Percentiles rank a stretch among this genome's conserved stretches.
Evolutionary conservation across 2,888 invertebrate species (phyloP).

Genomic region (Luperina nickerlii): DNA sequence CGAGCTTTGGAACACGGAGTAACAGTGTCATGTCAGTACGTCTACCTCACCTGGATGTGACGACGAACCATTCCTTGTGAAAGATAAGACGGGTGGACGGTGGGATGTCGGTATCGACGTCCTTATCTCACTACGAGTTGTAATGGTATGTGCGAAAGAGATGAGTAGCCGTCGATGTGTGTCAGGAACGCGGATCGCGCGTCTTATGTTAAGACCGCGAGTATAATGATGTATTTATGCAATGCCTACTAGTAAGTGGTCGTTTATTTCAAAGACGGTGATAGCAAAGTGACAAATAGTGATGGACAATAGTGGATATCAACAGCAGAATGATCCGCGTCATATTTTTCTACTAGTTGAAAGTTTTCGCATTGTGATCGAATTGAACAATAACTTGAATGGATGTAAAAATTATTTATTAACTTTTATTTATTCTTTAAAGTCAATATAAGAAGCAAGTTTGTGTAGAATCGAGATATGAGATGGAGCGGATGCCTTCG

Average conservation of each 20-base stretch:
- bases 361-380: slow-evolving; percentile 81
- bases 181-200: slow-evolving; percentile 64
- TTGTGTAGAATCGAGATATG: slow-evolving; percentile 63
- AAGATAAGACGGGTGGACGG: slow-evolving; percentile 57
- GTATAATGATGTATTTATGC: slow-evolving; percentile 78
- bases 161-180: slow-evolving; percentile 57
- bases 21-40: slow-evolving; percentile 45
- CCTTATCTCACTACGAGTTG: slow-evolving; percentile 49
- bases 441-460: slow-evolving; percentile 73
- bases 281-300: slow-evolving; percentile 83
- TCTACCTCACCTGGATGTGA: slow-evolving; percentile 58
- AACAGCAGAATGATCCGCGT: slow-evolving; percentile 66
- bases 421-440: slow-evolving; percentile 83
- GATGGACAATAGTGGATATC: slow-evolving; percentile 66
- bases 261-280: slow-evolving; percentile 72
- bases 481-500: slow-evolving; percentile 75
- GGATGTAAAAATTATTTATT: slow-evolving; percentile 78
- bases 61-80: slow-evolving; percentile 58
- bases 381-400: slow-evolving; percentile 78
- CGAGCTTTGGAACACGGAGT: slow-evolving; percentile 42
- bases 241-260: slow-evolving; percentile 72
- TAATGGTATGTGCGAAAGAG: slow-evolving; percentile 56
- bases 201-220: slow-evolving; percentile 81
- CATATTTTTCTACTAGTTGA: slow-evolving; percentile 81
- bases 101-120: slow-evolving; percentile 50